Evolutionary conservation across 2,113 vertebrate species (phyloP), one percentile per base, ranked within the genome.

Genomic region (Petromus typicus): DNA sequence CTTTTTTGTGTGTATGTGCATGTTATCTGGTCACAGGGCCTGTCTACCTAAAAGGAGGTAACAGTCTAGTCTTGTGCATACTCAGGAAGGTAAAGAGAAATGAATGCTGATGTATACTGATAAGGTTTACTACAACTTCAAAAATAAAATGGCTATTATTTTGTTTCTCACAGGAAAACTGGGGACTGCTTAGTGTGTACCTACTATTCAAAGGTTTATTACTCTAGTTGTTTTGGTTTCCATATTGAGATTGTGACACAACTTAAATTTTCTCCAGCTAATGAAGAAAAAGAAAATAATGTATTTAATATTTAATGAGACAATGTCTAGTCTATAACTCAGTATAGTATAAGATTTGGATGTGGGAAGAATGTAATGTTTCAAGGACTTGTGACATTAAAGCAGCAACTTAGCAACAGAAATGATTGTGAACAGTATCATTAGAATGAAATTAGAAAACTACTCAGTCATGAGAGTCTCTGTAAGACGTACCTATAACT

Each of bases 391-490:
- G 48, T 66, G 69, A 67, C 11, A 81, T 54, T 25, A 76, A 93
- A 86, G 34, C 76, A 61, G 34, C 92, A 83, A 73, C 57, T 90
- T 89, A 86, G 57, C 95, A 40, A 56, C 63, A 85, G 76, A 34
- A 40, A 71, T 90, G 54, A 66, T 95, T 96, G 66, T 81, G 69
- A 67, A 89, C 75, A 54, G 43, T 67, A 45, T 54, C 51, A 94
- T 95, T 89, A 96, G 75, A 76, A 89, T 86, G 87, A 92, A 93
- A 90, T 96, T 86, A 86, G 92, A 90, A 95, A 93, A 94, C 69
- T 6, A 30, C n/a, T 96, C 67, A 88, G 30, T 94, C 5, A 16
- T 83, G 32, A 91, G 63, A 78, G 18, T 81, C 87, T 86, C 80
- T 61, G 80, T 93, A 93, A 95, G 69, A 75, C 25, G 81, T 69